These are phyloP conservation scores for Drosophila bipectinata DNA, from an alignment of 1,140 invertebrate genomes.

Conservation along the genomic window DNA sequence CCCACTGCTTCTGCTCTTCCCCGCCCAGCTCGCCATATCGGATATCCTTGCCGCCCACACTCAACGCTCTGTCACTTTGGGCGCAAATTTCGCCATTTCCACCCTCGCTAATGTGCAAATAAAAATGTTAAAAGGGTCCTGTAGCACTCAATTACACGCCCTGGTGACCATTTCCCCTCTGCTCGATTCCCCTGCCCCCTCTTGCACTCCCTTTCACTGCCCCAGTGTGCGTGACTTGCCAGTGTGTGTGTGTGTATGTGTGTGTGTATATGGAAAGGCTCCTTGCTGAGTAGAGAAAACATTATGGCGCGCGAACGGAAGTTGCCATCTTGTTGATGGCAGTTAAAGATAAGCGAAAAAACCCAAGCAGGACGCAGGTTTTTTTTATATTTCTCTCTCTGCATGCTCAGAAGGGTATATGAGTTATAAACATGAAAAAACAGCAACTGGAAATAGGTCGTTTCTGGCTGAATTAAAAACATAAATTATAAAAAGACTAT, in stretches of 20 bases:
- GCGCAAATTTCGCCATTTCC: conserved; percentile 81
- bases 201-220: background rate
- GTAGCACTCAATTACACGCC: conserved; percentile 84
- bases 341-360: conserved; percentile 83
- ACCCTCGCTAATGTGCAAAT: conserved; percentile 84
- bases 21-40: background rate
- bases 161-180: conserved; percentile 81
- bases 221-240: conserved; percentile 63
- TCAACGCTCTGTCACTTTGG: conserved; percentile 81
- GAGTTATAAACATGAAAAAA: background rate
- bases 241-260: conserved; percentile 34
- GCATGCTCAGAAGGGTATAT: conserved; percentile 8
- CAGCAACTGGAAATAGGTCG: background rate
- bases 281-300: conserved; percentile 70
- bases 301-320: conserved; percentile 84
- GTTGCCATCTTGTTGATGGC: conserved; percentile 84
- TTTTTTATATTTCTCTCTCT: conserved; percentile 37
- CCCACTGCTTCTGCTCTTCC: background rate
- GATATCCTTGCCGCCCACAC: conserved; percentile 55
- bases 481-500: background rate
- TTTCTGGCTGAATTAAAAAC: background rate
- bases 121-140: conserved; percentile 84
- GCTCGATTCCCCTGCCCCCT: background rate
- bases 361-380: conserved; percentile 37
- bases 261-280: conserved; percentile 42